Conservation (phyloP, 92 coral and sea anemone genomes). For the Desmophyllum pertusum region DNA sequence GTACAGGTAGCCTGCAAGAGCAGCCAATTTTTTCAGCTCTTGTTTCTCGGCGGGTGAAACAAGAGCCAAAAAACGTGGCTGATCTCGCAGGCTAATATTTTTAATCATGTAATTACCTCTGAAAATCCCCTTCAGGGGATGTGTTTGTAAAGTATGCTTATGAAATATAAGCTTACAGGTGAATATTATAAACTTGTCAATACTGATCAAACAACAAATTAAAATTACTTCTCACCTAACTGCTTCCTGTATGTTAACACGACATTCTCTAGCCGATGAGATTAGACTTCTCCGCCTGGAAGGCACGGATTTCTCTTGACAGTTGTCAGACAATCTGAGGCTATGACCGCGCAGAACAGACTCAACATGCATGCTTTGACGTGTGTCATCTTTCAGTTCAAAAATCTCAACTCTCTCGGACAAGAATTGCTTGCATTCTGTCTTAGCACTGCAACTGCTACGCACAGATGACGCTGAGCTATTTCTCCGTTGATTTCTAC, state of each 20-base stretch:
- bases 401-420: slow-evolving; percentile 31
- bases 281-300: background rate
- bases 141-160: too few relatives aligned
- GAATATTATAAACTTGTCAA: background rate
- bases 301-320: background rate
- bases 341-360: background rate
- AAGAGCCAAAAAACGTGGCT: too few relatives aligned
- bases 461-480: slow-evolving; percentile 70
- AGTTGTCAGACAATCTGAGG: background rate
- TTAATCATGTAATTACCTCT: too few relatives aligned
- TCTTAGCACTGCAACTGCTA: slow-evolving; percentile 5
- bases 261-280: slow-evolving; percentile 6
- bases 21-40: too few relatives aligned
- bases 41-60: too few relatives aligned
- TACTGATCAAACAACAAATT: too few relatives aligned
- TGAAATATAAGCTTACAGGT: too few relatives aligned
- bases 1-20: too few relatives aligned
- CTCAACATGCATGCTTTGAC: background rate
- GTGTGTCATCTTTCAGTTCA: slow-evolving; percentile 8
- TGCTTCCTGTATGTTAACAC: background rate
- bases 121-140: too few relatives aligned
- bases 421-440: slow-evolving; percentile 10
- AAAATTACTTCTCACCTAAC: background rate
- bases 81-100: too few relatives aligned
- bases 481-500: slow-evolving; percentile 60